Evolutionary conservation across 2,888 invertebrate genomes (phyloP).

Genomic region (Xylota sylvarum): DNA sequence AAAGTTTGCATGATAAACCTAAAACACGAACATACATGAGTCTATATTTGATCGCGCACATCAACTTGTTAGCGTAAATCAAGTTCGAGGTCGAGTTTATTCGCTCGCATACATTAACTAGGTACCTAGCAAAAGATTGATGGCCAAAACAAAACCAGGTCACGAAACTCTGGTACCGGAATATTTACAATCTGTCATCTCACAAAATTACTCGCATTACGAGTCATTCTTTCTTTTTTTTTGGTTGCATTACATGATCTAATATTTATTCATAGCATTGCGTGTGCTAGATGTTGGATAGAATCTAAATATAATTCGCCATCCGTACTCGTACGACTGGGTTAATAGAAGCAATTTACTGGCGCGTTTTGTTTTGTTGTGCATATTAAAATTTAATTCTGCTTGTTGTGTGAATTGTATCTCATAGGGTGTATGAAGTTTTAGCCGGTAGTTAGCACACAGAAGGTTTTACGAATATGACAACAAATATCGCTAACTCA

Average conservation of each 20-base stretch:
- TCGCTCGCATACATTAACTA: background rate
- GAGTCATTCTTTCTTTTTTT: background rate
- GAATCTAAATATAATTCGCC: slow-evolving; percentile 26
- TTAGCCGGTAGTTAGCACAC: too few relatives aligned
- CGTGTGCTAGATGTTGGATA: slow-evolving; percentile 15
- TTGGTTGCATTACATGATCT: slow-evolving; percentile 3
- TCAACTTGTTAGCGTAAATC: slow-evolving; percentile 35
- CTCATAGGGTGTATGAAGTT: background rate
- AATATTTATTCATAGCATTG: slow-evolving; percentile 12
- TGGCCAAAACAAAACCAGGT: slow-evolving; percentile 1
- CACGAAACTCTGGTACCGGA: slow-evolving; percentile 9
- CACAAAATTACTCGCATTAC: background rate
- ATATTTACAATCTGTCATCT: slow-evolving; percentile 21
- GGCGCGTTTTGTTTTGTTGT: background rate
- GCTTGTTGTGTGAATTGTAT: background rate
- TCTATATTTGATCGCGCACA: background rate
- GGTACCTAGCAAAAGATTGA: slow-evolving; percentile 6
- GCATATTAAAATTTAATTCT: background rate
- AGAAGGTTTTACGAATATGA: too few relatives aligned
- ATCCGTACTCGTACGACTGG: background rate
- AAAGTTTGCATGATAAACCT: slow-evolving; percentile 1
- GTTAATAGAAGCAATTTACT: background rate
- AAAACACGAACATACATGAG: slow-evolving; percentile 13
- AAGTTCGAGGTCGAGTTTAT: slow-evolving; percentile 58
- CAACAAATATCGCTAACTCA: too few relatives aligned